Percentiles rank a stretch among this genome's conserved stretches.
phyloP scores from a whole-genome alignment of 2,797 vertebrate species.

The Catharus ustulatus region DNA sequence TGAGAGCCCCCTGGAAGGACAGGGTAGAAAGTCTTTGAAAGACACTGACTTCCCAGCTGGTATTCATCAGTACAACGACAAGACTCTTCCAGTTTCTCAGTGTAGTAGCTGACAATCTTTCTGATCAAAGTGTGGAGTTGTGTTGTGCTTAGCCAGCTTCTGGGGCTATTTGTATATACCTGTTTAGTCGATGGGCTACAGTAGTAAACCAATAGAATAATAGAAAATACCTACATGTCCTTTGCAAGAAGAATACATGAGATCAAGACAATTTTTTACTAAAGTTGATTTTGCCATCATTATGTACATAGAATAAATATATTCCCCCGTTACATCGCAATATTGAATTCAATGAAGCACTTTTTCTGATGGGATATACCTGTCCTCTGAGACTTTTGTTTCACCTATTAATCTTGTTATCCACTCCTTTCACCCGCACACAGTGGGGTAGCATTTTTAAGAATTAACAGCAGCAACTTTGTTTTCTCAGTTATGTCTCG shows the following conservation, averaged over 20 bases:
- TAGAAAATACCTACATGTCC: neutral
- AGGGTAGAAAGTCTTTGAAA: neutral
- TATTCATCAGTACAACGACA: too few species aligned
- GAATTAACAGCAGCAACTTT: constrained; percentile 69
- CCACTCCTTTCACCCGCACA: neutral
- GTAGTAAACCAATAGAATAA: neutral
- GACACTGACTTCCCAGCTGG: neutral
- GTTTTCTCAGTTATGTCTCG: constrained; percentile 60
- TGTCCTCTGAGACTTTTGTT: constrained; percentile 1
- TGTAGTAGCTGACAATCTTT: neutral
- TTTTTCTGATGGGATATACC: neutral
- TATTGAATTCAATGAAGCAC: neutral
- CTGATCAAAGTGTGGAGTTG: neutral
- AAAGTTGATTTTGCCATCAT: neutral
- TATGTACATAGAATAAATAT: neutral
- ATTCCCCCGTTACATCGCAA: neutral
- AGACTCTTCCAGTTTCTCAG: neutral
- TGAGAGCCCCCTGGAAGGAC: neutral
- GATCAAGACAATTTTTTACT: neutral
- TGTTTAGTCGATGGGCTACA: neutral
- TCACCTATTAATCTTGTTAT: constrained; percentile 22
- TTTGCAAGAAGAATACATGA: neutral
- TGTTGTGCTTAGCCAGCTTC: neutral
- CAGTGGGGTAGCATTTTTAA: constrained; percentile 34
- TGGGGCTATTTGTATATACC: neutral